Evolutionary conservation across 2,797 vertebrate genomes (phyloP).

Genomic region (Strix occidentalis): DNA sequence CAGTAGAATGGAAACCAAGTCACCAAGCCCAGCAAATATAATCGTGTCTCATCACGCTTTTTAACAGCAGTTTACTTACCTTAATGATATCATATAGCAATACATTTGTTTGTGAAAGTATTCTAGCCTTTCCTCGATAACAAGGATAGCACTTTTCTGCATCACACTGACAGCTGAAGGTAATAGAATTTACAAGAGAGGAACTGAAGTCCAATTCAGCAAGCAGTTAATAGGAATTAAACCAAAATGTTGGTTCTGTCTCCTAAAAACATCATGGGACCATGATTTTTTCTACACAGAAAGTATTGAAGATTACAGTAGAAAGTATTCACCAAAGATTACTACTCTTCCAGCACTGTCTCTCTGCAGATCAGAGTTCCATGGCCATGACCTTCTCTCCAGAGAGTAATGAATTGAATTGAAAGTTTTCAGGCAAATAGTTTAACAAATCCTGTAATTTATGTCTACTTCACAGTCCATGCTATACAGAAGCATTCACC

Average conservation of each 20-base stretch:
- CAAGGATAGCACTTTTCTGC: not conserved
- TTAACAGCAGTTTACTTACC: not conserved
- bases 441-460: not conserved
- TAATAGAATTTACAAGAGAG: not conserved
- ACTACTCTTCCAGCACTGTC: not conserved
- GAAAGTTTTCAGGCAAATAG: not conserved
- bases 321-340: not conserved
- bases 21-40: not conserved
- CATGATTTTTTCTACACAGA: not conserved
- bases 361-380: not conserved
- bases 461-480: not conserved
- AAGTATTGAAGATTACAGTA: not conserved
- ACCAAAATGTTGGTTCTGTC: not conserved
- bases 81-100: not conserved
- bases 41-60: not conserved
- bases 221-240: not conserved
- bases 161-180: not conserved
- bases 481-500: not conserved
- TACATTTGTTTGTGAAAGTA: not conserved
- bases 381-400: not conserved
- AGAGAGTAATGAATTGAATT: not conserved
- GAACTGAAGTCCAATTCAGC: not conserved
- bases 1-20: not conserved
- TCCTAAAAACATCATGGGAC: not conserved
- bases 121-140: not conserved